Evolutionary conservation across 2,888 invertebrate species (phyloP), one percentile per base, ranked within the genome.

Genomic region (Hymenopus coronatus): DNA sequence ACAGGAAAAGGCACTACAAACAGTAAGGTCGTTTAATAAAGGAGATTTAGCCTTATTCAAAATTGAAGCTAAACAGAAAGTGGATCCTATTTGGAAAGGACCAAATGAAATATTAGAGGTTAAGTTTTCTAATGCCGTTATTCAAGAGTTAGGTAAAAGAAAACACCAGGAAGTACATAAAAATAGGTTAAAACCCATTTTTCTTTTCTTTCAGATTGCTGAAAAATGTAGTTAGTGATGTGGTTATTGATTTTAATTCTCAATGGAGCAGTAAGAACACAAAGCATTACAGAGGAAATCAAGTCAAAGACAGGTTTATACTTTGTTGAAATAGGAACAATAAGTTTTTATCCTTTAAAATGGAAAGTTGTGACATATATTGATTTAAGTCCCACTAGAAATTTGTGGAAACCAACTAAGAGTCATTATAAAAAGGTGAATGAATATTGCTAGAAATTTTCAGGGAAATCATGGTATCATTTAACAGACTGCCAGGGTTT

Each of bases 141-240:
- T 83, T 1, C 14, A 83, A 28, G 8, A 83, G 15, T 12, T 83
- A n/a, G 83, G 83, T 6, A 83, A 83, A 83, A 25, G 27, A 83
- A 83, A 28, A 28, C 28, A 20, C 15, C 83, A 83, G 9, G 83
- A 40, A 15, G 40, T 84, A 12, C 30, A 84, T 28, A 84, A 84
- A 84, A 84, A 84, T 84, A 84, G 33, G 84, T 84, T 84, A 84
- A 84, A 84, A n/a, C 25, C 84, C 33, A 84, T 84, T 84, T 84
- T 20, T 84, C 84, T 84, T 30, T 40, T 40, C 4, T 33, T 33
- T 84, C 84, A 84, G 40, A 12, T 7, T 84, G 33, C 33, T 6
- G 28, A n/a, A 84, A 30, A n/a, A n/a, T n/a, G n/a, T n/a, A n/a
- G n/a, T n/a, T n/a, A n/a, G n/a, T n/a, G n/a, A n/a, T n/a, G 30